phyloP scores from a whole-genome alignment of 1,140 invertebrate species.

The Drosophila quadrilineata region DNA sequence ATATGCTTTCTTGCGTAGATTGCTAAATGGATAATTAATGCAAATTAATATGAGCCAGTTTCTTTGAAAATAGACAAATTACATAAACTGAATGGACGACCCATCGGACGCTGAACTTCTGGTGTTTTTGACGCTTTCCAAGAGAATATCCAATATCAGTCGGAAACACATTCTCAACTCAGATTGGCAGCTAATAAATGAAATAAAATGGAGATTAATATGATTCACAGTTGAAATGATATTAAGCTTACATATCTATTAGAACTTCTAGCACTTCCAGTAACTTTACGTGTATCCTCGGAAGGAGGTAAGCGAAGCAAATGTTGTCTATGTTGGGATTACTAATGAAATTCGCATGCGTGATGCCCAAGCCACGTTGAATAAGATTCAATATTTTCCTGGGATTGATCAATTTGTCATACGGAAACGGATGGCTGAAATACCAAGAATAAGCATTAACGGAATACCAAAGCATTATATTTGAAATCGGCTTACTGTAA shows the following conservation, averaged over 20 bases:
- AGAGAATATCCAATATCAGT: conserved; percentile 21
- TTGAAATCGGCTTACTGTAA: conserved; percentile 19
- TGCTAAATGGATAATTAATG: conserved; percentile 19
- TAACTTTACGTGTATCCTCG: conserved; percentile 33
- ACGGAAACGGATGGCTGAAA: conserved; percentile 30
- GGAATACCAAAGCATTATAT: no score
- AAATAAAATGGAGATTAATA: neutral
- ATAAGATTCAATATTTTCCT: conserved; percentile 36
- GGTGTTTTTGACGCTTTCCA: conserved; percentile 20
- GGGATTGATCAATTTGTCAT: conserved; percentile 26
- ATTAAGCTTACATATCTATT: conserved; percentile 40
- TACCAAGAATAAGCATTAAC: no score
- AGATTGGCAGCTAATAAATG: conserved; percentile 22
- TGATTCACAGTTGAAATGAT: neutral
- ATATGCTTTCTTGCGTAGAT: conserved; percentile 24
- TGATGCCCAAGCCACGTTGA: conserved; percentile 25
- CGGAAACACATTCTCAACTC: conserved; percentile 35
- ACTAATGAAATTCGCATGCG: neutral
- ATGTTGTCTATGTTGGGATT: conserved; percentile 18
- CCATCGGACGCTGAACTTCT: neutral
- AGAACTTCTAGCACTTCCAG: conserved; percentile 45
- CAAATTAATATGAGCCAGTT: no score
- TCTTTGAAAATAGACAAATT: neutral
- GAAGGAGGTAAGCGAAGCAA: conserved; percentile 22
- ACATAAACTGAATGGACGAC: conserved; percentile 6